These are phyloP conservation scores for Drosophila kokeensis DNA, from an alignment of 2,888 invertebrate species.

Conservation along the genomic window DNA sequence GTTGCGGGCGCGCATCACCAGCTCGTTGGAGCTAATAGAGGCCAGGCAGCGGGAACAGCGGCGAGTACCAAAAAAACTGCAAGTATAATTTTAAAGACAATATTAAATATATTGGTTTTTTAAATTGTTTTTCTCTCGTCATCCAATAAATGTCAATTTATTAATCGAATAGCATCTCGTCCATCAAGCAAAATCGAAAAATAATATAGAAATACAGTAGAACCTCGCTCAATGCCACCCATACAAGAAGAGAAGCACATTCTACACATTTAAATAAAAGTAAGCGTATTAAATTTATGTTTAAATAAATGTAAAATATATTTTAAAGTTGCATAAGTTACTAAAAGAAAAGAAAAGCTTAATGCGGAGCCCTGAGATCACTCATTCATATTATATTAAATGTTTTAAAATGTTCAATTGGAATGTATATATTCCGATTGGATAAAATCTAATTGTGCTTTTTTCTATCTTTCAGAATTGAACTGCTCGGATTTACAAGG, in stretches of 20 bases:
- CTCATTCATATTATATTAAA: too few species aligned
- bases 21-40: constrained; percentile 94
- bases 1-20: constrained; percentile 97
- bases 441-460: neutral
- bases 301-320: neutral
- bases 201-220: neutral
- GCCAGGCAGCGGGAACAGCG: constrained; percentile 95
- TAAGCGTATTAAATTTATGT: neutral
- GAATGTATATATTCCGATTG: neutral
- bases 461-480: neutral
- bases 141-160: neutral
- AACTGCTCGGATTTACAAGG: too few species aligned
- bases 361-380: too few species aligned
- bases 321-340: neutral
- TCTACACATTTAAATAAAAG: too few species aligned
- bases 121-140: neutral
- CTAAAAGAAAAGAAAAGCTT: neutral
- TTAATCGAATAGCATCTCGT: neutral
- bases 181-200: neutral
- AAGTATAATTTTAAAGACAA: constrained; percentile 83
- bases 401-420: too few species aligned
- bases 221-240: neutral
- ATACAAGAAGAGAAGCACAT: neutral
- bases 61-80: constrained; percentile 95
- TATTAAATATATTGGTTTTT: neutral